Evolutionary conservation across 1,140 invertebrate species (phyloP).

Genomic region (Cotesia typhae): DNA sequence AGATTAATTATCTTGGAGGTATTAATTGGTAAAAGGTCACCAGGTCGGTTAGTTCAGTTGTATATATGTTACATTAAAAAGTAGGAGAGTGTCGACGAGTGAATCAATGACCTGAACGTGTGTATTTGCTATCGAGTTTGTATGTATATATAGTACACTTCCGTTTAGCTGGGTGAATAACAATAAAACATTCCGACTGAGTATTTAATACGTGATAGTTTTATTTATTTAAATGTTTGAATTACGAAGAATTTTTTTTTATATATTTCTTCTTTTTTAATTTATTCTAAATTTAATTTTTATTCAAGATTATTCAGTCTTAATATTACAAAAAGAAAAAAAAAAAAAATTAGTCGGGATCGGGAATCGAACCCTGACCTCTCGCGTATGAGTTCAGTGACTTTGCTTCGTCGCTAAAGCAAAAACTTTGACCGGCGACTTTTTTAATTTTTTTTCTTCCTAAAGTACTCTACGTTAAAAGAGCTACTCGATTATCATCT

Average conservation of each 20-base stretch:
- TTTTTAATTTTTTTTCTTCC: not conserved
- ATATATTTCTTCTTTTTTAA: not conserved
- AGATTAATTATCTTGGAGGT: not conserved
- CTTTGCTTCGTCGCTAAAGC: not conserved
- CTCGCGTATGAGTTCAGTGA: too few species aligned
- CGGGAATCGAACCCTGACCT: too few species aligned
- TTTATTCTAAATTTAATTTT: too few species aligned
- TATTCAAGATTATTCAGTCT: too few species aligned
- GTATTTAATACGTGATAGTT: slow-evolving; percentile 10
- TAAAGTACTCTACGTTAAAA: not conserved
- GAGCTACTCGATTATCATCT: not conserved
- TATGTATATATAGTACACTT: slow-evolving; percentile 1
- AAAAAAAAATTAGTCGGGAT: too few species aligned
- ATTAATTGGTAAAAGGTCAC: slow-evolving; percentile 12
- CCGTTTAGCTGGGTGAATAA: not conserved
- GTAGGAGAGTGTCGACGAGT: slow-evolving; percentile 20
- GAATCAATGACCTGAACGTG: slow-evolving; percentile 26
- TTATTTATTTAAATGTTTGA: slow-evolving; percentile 4
- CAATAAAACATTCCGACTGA: slow-evolving; percentile 21
- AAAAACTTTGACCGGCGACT: not conserved
- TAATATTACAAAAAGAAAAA: too few species aligned
- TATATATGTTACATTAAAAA: not conserved
- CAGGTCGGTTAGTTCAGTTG: slow-evolving; percentile 1
- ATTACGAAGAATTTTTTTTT: not conserved
- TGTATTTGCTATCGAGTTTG: not conserved